A percentile compares a stretch with the other conserved stretches of the same genome.
Evolutionary conservation across 2,797 vertebrate species (phyloP).

Genomic region (Cyprinella venusta): DNA sequence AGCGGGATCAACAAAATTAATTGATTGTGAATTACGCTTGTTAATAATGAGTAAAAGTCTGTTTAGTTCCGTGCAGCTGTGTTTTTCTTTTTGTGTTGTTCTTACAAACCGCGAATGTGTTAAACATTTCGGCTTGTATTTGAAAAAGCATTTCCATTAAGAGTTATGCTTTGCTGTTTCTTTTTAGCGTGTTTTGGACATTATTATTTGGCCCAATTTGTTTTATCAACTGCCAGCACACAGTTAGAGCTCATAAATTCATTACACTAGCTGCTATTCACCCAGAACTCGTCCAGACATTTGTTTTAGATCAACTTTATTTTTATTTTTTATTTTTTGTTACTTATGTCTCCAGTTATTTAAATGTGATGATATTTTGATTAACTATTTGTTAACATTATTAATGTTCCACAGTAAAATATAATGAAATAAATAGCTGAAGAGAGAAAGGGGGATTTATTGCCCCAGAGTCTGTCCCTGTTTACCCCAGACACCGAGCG

Average conservation of each 20-base stretch:
- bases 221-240: constrained; percentile 16
- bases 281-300: not conserved
- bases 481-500: constrained; percentile 47
- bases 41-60: constrained; percentile 13
- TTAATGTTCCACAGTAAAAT: constrained; percentile 5
- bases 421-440: not conserved
- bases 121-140: not conserved
- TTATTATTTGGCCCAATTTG: not conserved
- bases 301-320: constrained; percentile 15
- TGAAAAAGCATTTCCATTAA: not conserved
- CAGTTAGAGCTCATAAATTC: constrained; percentile 4
- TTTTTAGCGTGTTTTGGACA: not conserved
- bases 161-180: not conserved
- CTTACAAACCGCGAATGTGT: not conserved
- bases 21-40: not conserved
- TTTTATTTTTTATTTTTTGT: not conserved
- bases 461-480: constrained; percentile 26
- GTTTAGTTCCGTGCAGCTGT: not conserved
- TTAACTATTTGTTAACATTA: not conserved
- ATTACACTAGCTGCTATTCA: not conserved
- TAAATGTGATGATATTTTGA: constrained; percentile 12
- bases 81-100: not conserved
- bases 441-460: constrained; percentile 26
- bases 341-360: not conserved
- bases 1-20: not conserved